A percentile compares a stretch with the other conserved stretches of the same genome.
phyloP scores from a whole-genome alignment of 64 coral and sea anemone species.

The Cladopsammia gracilis region DNA sequence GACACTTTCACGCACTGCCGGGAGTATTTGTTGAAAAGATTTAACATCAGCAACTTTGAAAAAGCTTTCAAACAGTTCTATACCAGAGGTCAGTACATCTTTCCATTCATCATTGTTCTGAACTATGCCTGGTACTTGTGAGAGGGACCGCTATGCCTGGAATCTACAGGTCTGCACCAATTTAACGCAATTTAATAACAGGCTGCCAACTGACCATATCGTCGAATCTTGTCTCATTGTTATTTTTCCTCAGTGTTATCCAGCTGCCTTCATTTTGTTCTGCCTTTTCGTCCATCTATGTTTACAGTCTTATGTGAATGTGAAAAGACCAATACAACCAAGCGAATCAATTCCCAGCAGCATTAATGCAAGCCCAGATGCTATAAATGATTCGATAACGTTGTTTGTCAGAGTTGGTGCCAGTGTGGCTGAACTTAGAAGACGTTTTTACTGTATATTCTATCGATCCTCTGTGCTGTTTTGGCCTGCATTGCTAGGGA shows the following conservation, averaged over 20 bases:
- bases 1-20: too few relatives aligned
- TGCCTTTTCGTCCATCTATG: too few relatives aligned
- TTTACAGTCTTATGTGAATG: too few relatives aligned
- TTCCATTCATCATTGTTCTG: neutral
- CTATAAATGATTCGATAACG: too few relatives aligned
- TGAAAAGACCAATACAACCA: too few relatives aligned
- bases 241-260: too few relatives aligned
- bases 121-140: constrained; percentile 63
- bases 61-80: neutral
- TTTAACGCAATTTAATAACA: constrained; percentile 23
- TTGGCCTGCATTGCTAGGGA: too few relatives aligned
- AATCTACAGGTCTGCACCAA: constrained; percentile 12
- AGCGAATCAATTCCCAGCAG: too few relatives aligned
- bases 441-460: constrained; percentile 19
- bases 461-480: neutral
- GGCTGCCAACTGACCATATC: neutral
- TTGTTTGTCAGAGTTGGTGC: too few relatives aligned
- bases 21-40: neutral
- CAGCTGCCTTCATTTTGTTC: too few relatives aligned
- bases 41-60: neutral
- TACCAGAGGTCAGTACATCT: neutral
- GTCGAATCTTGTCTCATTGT: too few relatives aligned
- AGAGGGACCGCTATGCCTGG: constrained; percentile 53
- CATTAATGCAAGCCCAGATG: too few relatives aligned
- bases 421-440: neutral